Evolutionary conservation across 1,140 invertebrate species (phyloP).

Genomic region (Latrodectus geometricus): DNA sequence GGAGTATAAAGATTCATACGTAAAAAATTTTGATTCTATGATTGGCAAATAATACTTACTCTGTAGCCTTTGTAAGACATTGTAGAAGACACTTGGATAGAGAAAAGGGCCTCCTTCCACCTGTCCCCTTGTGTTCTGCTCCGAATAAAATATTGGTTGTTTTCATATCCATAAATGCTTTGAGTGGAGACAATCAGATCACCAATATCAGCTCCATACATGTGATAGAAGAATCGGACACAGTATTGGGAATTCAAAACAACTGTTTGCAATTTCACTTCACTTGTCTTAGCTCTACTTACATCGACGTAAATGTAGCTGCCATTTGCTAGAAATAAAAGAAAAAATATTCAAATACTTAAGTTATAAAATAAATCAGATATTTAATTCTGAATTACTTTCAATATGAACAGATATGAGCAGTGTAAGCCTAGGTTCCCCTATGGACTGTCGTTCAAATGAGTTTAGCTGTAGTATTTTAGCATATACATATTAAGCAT

Average conservation of each 20-base stretch:
- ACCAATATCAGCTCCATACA: constrained; percentile 62
- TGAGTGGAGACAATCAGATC: constrained; percentile 21
- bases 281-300: neutral
- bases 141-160: constrained; percentile 10
- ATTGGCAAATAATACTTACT: constrained; percentile 12
- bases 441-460: no score
- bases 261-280: constrained; percentile 24
- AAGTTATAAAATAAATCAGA: no score
- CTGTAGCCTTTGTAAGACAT: constrained; percentile 31
- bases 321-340: constrained; percentile 50
- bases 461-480: no score
- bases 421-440: no score
- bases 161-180: neutral
- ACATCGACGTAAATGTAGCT: constrained; percentile 64
- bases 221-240: constrained; percentile 64
- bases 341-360: no score
- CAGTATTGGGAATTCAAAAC: constrained; percentile 37
- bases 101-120: constrained; percentile 50
- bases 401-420: no score
- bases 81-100: neutral
- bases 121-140: constrained; percentile 35
- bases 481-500: no score
- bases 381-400: no score
- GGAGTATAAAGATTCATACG: no score
- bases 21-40: no score